Conservation (phyloP, 2,113 vertebrate species). For the Bostrychus sinensis region DNA sequence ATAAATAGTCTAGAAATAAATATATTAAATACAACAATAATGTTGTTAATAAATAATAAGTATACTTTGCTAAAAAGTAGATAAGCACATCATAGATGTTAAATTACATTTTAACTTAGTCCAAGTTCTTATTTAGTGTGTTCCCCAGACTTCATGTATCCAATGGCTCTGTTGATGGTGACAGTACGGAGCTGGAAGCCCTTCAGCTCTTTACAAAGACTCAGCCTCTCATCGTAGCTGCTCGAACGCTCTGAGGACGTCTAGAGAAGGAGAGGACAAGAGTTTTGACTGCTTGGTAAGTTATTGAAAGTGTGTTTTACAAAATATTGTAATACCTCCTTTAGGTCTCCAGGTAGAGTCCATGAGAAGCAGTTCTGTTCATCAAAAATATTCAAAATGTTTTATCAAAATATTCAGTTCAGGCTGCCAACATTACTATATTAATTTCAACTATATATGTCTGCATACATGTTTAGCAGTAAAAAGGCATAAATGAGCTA, state of each 20-base stretch:
- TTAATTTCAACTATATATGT: background rate
- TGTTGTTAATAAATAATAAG: constrained; percentile 12
- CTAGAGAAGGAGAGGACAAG: constrained; percentile 26
- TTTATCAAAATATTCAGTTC: background rate
- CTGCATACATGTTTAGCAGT: background rate
- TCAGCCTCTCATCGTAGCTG: constrained; percentile 66
- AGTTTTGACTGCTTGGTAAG: background rate
- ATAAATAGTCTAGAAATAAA: constrained; percentile 61
- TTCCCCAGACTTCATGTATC: constrained; percentile 65
- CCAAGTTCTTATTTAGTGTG: constrained; percentile 33
- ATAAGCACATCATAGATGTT: constrained; percentile 34
- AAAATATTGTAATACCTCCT: background rate
- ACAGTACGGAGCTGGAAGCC: constrained; percentile 80
- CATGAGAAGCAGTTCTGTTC: constrained; percentile 66
- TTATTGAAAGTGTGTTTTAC: background rate
- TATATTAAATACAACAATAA: constrained; percentile 53
- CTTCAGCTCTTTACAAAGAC: constrained; percentile 82
- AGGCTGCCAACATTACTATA: background rate
- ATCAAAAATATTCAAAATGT: constrained; percentile 26
- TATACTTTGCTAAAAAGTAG: constrained; percentile 18
- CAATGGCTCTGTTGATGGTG: constrained; percentile 83
- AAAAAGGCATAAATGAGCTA: constrained; percentile 23
- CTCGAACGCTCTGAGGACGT: constrained; percentile 7
- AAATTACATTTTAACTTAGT: background rate
- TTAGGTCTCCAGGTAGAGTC: constrained; percentile 7